These are phyloP conservation scores for Trypoxylon attenuatum DNA, from an alignment of 2,888 invertebrate genomes.

Conservation along the genomic window DNA sequence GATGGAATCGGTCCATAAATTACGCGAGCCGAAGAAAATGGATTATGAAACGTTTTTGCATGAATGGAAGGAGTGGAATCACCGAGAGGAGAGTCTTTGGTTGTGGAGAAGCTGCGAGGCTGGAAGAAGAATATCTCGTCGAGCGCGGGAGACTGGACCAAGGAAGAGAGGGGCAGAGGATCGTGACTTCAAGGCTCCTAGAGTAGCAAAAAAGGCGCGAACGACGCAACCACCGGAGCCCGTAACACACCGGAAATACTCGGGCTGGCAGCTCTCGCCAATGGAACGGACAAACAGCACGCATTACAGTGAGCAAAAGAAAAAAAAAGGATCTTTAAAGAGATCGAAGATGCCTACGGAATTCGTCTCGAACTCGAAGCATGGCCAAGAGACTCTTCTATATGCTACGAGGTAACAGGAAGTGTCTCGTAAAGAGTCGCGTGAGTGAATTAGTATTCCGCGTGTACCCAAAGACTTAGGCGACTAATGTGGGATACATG, in stretches of 20 bases:
- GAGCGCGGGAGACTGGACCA: not conserved
- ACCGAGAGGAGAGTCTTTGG: not conserved
- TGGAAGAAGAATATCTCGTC: not conserved
- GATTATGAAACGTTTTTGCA: too few species aligned
- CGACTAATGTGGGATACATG: too few species aligned
- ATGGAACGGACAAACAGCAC: too few species aligned
- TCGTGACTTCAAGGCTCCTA: not conserved
- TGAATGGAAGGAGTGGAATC: not conserved
- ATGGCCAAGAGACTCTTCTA: not conserved
- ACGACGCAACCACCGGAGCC: constrained; percentile 3
- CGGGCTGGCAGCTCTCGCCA: too few species aligned
- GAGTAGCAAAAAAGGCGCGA: not conserved
- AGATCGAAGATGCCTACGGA: constrained; percentile 3
- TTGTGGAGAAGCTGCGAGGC: not conserved
- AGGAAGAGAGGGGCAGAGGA: not conserved
- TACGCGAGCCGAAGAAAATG: too few species aligned
- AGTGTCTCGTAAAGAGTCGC: not conserved
- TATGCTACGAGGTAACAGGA: not conserved
- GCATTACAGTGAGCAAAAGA: too few species aligned
- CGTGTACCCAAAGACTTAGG: not conserved
- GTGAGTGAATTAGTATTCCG: not conserved
- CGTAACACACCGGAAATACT: not conserved
- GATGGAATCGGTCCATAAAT: too few species aligned
- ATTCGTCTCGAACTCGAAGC: not conserved
- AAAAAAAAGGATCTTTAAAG: too few species aligned